Base-by-base conservation (phyloP, 2,888 invertebrate species). In the Volucella inanis region DNA sequence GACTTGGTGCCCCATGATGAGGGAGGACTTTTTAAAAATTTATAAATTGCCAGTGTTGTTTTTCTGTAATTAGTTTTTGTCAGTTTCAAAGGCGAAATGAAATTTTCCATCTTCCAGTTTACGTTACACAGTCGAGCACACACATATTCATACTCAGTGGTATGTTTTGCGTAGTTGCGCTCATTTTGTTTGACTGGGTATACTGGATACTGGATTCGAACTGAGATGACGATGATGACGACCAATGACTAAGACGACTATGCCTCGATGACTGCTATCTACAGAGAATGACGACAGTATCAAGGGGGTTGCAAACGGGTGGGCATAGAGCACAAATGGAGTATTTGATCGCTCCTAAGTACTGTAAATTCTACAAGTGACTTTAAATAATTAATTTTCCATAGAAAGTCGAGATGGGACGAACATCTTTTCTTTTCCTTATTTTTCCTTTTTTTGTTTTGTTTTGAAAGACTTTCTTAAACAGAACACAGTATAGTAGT, bases 21-120 rank as follows among this genome's bases (percentile, higher is more conserved):
- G 61, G 11, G 45, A 57, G 14, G 47, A 38, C 43, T 79, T 65
- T 76, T 68, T 62, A 55, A 72, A 65, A 83, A 79, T 79, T 79
- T 65, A 75, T 79, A 79, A 83, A 84, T 84, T 79, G 74, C 78
- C 64, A 68, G 78, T 75, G 64, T 84, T 84, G 70, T 75, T 75
- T 84, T 84, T 64, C 43, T 75, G 75, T 79, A 79, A 84, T 84
- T 84, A 79, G 79, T 84, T 84, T 84, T 84, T 79, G 83, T 79
- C 83, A 78, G 83, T 79, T 70, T 68, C 78, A 68, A 79, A 68
- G 64, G 49, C 49, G 18, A 79, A 79, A 84, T 71, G 45, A 71
- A 79, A 65, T 79, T 79, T 79, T 79, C 54, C 57, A 43, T 41
- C 22, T 62, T 54, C 11, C 22, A 31, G 31, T 31, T 12, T n/a